Percentiles rank a stretch among this genome's conserved stretches.
Evolutionary conservation across 2,113 vertebrate species (phyloP).

Genomic region (Catharus bicknelli): DNA sequence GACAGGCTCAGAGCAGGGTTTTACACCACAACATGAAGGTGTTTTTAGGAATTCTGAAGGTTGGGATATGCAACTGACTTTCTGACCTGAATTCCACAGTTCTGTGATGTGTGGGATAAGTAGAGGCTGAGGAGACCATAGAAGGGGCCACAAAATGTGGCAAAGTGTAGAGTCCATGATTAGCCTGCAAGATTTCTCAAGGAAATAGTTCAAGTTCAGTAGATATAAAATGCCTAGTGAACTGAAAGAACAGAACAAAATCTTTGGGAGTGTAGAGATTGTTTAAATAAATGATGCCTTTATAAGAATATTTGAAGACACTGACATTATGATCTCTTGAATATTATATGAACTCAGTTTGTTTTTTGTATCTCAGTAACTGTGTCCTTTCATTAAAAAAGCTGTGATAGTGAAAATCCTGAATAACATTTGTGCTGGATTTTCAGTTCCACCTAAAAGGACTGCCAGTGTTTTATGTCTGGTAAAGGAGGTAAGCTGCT

Average conservation of each 20-base stretch:
- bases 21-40: accelerated
- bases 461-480: not conserved
- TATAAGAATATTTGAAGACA: not conserved
- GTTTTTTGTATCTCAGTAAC: not conserved
- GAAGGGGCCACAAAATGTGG: not conserved
- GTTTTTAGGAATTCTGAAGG: not conserved
- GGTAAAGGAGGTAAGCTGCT: not conserved
- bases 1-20: not conserved
- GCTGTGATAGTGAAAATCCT: not conserved
- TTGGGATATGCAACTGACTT: not conserved
- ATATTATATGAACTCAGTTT: not conserved
- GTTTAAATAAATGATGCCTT: not conserved
- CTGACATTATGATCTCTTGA: not conserved
- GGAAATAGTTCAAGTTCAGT: not conserved
- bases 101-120: not conserved
- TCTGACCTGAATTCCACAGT: not conserved
- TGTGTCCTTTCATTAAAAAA: not conserved
- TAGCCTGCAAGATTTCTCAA: not conserved
- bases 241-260: not conserved
- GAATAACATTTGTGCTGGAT: not conserved
- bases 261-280: not conserved
- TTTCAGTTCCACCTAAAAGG: not conserved
- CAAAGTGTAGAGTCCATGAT: not conserved
- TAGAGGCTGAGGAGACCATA: not conserved
- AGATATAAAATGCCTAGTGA: not conserved